Evolutionary conservation across 2,797 vertebrate species (phyloP).

Genomic region (Pangasius krempfi): DNA sequence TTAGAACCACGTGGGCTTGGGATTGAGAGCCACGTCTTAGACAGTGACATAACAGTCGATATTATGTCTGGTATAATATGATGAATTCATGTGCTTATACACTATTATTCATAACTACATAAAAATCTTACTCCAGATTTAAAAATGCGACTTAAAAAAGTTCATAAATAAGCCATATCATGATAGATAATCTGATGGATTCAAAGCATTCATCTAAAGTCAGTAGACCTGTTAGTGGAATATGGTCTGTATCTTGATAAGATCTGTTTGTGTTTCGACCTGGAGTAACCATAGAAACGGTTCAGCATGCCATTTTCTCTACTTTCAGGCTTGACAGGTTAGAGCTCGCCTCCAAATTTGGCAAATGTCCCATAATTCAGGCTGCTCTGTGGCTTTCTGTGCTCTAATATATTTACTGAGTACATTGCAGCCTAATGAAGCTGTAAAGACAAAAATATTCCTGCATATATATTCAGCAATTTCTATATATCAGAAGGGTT

Average conservation of each 20-base stretch:
- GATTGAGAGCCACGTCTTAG: not conserved
- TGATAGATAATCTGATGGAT: not conserved
- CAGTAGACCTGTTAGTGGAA: constrained; percentile 18
- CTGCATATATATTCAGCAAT: not conserved
- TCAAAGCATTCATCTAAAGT: not conserved
- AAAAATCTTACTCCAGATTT: not conserved
- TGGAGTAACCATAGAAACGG: constrained; percentile 47
- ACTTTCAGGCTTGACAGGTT: constrained; percentile 18
- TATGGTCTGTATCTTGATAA: constrained; percentile 6
- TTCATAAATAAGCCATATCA: not conserved
- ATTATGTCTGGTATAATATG: no score
- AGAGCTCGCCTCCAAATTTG: constrained; percentile 10
- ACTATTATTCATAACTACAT: not conserved
- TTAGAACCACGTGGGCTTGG: not conserved
- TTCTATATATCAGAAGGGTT: not conserved
- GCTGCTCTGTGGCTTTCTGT: constrained; percentile 9
- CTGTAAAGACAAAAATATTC: not conserved
- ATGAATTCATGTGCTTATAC: not conserved
- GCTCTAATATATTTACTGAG: constrained; percentile 9
- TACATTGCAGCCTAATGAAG: not conserved
- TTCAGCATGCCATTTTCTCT: constrained; percentile 25
- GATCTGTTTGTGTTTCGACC: constrained; percentile 6
- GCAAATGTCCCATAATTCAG: constrained; percentile 5
- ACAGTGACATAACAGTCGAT: not conserved
- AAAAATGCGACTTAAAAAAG: no score